These are phyloP conservation scores for Muschampia plurimacula DNA, from an alignment of 2,888 invertebrate species.

Conservation along the genomic window DNA sequence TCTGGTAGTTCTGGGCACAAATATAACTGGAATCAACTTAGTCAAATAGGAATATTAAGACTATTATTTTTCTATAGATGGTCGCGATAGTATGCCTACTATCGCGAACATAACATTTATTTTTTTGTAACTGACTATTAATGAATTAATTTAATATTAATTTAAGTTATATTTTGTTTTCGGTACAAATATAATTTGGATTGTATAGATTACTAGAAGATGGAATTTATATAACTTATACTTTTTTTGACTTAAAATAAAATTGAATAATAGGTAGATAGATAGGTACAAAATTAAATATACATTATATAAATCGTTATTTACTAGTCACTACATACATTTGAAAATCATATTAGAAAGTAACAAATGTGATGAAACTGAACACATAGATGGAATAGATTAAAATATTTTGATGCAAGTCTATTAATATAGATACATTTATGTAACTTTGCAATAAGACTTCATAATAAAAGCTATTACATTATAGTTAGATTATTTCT, in stretches of 20 bases:
- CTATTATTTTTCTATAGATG: neutral
- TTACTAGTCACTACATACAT: no score
- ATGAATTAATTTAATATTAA: no score
- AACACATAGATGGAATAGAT: neutral
- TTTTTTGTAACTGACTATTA: no score
- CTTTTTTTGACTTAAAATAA: no score
- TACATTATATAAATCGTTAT: neutral
- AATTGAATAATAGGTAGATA: no score
- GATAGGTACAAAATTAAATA: neutral
- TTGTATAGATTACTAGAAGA: neutral
- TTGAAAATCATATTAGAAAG: neutral
- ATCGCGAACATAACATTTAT: no score
- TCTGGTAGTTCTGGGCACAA: neutral
- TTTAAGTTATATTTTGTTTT: no score
- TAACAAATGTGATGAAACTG: neutral
- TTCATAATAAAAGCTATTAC: neutral
- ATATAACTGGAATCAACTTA: neutral
- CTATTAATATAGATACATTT: neutral
- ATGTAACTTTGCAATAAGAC: neutral
- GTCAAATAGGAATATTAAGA: neutral
- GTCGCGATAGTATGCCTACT: no score
- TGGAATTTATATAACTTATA: neutral
- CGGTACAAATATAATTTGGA: neutral
- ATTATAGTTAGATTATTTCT: neutral
- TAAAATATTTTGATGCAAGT: neutral